Evolutionary conservation across 2,888 invertebrate genomes (phyloP), one percentile per base, ranked within the genome.

Genomic region (Monochamus alternatus): DNA sequence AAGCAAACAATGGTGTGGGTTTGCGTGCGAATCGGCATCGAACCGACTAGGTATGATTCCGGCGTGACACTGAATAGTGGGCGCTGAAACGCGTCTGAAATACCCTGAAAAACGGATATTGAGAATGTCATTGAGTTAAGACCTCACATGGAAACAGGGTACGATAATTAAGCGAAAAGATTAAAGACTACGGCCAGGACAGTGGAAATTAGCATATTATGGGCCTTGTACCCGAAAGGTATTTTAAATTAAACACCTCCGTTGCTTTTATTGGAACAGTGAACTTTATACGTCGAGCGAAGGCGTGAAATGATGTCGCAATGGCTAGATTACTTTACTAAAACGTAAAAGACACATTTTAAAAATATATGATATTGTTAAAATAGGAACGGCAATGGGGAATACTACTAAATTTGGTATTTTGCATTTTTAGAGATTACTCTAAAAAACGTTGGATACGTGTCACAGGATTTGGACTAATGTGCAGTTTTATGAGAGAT

Each of bases 71-170:
- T 72, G 72, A 72, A 63, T 72, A 31, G 51, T 52, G 30, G 30
- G n/a, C 44, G 22, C 10, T 65, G 22, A 65, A 65, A 51, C 65
- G n/a, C 52, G 66, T 7, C 32, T 66, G 52, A 52, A 32, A 66
- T 47, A 66, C 66, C 51, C 31, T 32, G 66, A 52, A 52, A 47
- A 38, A 73, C 73, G 66, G 73, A 73, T 73, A 73, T 73, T 66
- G 73, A 52, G 44, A 44, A 66, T 60, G 31, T 66, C 58, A 73
- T 73, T 73, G 60, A 66, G 66, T 73, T 73, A 73, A 43, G n/a
- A 31, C 38, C 32, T 64, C 64, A 47, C 44, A 64, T 47, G 44
- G 44, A 64, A 30, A 47, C 44, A 64, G 64, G 44, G 64, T 64
- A 10, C 9, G 8, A 47, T 14, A 22, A 9, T 51, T 30, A 51